Evolutionary conservation across 2,797 vertebrate species (phyloP), one percentile per base, ranked within the genome.

Genomic region (Leucoraja ocellata): DNA sequence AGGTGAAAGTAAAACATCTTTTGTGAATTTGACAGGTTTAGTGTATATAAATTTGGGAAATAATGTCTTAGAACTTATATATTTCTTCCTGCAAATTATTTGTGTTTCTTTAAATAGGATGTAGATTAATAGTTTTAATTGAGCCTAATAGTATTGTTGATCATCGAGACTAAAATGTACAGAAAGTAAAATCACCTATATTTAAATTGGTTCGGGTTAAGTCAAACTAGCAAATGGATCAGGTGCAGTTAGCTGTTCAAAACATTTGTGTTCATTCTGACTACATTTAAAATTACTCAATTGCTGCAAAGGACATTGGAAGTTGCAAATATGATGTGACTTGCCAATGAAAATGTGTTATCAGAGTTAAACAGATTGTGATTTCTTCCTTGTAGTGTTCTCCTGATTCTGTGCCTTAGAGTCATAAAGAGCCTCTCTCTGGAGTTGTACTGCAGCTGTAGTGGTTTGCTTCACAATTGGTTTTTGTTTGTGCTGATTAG

Each of bases 401-500:
- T n/a, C 10, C 5, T 4, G 61, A 13, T 36, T 16, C 21, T 36
- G 61, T 88, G 61, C 16, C 39, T 32, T 21, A 68, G n/a, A 68
- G 16, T 36, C 2, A 88, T 63, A 36, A 16, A 32, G 8, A 88
- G 5, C n/a, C 84, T 68, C 32, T n/a, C 16, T 68, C 18, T 68
- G 84, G 84, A 88, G 16, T 88, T 68, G n/a, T 65, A 63, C 61
- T 86, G 83, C 83, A 68, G 23, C 16, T 68, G 36, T 68, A 88
- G 6, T 68, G 61, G 63, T 68, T 88, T 65, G 21, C 63, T 88
- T 88, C 63, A 68, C 16, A 36, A 11, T 32, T 65, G 65, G 6
- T 65, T 23, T 88, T 88, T 68, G 84, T 88, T 88, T 88, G n/a
- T 36, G 84, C n/a, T 65, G 6, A 8, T 36, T 63, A 68, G 61